Evolutionary conservation across 2,888 invertebrate genomes (phyloP).

Genomic region (Macroteleia sp.): DNA sequence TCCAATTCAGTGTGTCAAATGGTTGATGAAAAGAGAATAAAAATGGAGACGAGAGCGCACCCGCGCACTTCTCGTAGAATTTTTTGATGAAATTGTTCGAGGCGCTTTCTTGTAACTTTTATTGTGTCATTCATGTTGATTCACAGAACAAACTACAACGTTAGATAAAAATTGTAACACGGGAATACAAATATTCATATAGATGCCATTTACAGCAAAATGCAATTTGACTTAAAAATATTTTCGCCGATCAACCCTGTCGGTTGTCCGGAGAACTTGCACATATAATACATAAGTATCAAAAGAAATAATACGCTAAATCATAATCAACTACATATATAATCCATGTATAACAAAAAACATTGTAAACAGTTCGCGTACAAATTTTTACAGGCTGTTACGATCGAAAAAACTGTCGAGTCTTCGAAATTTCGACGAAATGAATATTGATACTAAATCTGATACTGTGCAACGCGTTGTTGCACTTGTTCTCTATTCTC

Average conservation of each 20-base stretch:
- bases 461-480: no score
- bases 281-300: conserved; percentile 46
- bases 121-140: conserved; percentile 50
- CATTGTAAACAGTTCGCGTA: conserved; percentile 12
- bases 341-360: conserved; percentile 43
- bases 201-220: conserved; percentile 47
- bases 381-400: conserved; percentile 5
- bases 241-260: neutral
- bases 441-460: no score
- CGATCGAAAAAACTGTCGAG: neutral
- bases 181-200: conserved; percentile 50
- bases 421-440: conserved; percentile 3
- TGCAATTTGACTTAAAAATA: conserved; percentile 39
- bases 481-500: conserved; percentile 40
- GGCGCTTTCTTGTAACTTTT: conserved; percentile 45
- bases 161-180: conserved; percentile 56
- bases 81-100: conserved; percentile 32
- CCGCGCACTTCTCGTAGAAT: conserved; percentile 1
- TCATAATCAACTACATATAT: conserved; percentile 38
- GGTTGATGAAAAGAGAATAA: conserved; percentile 10
- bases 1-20: conserved; percentile 25
- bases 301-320: conserved; percentile 33
- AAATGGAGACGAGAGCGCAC: neutral
- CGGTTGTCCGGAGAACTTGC: conserved; percentile 1
- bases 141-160: conserved; percentile 57